Base-by-base conservation (phyloP, 2,797 vertebrate species). In the Pteropus rufus region DNA sequence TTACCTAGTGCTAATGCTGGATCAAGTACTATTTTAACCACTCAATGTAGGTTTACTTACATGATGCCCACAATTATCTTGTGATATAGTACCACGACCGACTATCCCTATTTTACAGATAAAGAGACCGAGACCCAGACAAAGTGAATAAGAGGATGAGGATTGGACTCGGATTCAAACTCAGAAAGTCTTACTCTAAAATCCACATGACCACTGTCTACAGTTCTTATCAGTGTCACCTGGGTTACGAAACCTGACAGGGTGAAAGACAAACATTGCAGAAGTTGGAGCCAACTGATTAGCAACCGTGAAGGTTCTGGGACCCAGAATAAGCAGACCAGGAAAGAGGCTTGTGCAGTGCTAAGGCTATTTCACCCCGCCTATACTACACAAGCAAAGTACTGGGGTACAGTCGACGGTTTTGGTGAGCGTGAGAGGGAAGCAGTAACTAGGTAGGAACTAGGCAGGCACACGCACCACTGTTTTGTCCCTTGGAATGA, bases 391-490 rank as follows among this genome's bases (percentile, higher is more conserved):
- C 18, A 46, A 52, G 31, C 39, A 75, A 82, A 84, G 21, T 7
- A 9, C 24, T 44, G 7, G 7, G 49, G 7, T 12, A 24, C 52
- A 64, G 31, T 9, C 2, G 31, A 87, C 34, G 8, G 16, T 88
- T 21, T 82, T n/a, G 19, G 34, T 44, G 44, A 79, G 7, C 1
- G 1, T 41, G 62, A 52, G 10, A 75, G 23, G 24, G 14, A 23
- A 91, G 18, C 7, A 8, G 21, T 31, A 5, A 80, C 29, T 76
- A 39, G 10, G 5, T 0, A 31, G 21, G 56, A 60, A 44, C 2
- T 4, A 62, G 70, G 7, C 26, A 67, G 44, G 19, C 39, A 87
- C 56, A 21, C 2, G 0, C 2, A 0, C 1, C 69, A 15, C 1
- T 9, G 6, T 39, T 72, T 49, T 76, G 14, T 62, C 41, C 26